Evolutionary conservation across 2,113 vertebrate genomes (phyloP), one percentile per base, ranked within the genome.

Genomic region (Forbesichthys papilliferus): DNA sequence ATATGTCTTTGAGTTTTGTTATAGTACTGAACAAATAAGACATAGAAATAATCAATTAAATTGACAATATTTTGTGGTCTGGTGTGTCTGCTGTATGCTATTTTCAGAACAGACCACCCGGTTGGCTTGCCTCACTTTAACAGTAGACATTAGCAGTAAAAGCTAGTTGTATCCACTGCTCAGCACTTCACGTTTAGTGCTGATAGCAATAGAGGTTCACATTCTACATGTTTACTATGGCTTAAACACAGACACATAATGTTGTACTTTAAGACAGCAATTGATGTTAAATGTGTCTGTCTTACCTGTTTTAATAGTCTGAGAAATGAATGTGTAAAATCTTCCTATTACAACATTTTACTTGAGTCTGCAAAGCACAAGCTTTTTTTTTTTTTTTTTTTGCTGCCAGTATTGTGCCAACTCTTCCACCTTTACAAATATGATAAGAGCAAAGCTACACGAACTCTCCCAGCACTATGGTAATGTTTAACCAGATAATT

Each of bases 401-500:
- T 80, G 69, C 63, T 79, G 48, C 71, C 60, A 71, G 55, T 62
- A 11, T 58, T 60, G 53, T 90, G 92, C 92, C 91, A 94, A 92
- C 77, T 88, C 81, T 87, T 85, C 88, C 93, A 87, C 90, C 92
- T 93, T 92, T 86, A 86, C 84, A 92, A 93, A 93, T 84, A 92
- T 84, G 93, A 94, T 94, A 94, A 94, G 91, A 76, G 77, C 69
- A 64, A 61, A 78, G 80, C 83, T 81, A 73, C 85, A 84, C 80
- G 79, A 88, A 88, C 88, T 87, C 88, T 83, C 69, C 78, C 85
- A 80, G 79, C 78, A 66, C 67, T 64, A 52, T 57, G 87, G 84
- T 92, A 93, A 93, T 94, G 90, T 83, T 93, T 92, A 93, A 93
- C 91, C 87, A 90, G 92, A 93, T 93, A 93, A 92, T 89, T 86